phyloP scores from a whole-genome alignment of 92 coral and sea anemone species.

The Siderastrea siderea region DNA sequence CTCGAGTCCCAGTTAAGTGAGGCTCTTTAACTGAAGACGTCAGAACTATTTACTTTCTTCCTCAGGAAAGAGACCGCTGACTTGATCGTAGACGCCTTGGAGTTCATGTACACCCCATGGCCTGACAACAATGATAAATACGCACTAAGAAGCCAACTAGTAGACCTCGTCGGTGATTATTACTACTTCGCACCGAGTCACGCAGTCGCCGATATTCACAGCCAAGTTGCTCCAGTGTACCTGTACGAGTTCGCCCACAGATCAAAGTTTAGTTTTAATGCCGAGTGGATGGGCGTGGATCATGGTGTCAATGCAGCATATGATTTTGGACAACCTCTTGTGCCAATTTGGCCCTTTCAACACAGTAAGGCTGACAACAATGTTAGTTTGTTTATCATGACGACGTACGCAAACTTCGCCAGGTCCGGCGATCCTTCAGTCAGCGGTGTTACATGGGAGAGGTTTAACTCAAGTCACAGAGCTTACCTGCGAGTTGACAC shows the following conservation, averaged over 20 bases:
- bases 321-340: conserved; percentile 10
- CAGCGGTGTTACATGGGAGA: conserved; percentile 67
- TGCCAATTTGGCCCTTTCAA: background rate
- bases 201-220: conserved; percentile 53
- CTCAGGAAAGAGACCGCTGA: conserved; percentile 1
- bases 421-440: conserved; percentile 65
- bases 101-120: conserved; percentile 73
- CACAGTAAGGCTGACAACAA: conserved; percentile 46
- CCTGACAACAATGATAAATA: conserved; percentile 37
- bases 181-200: conserved; percentile 58
- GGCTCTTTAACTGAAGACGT: too few relatives aligned
- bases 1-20: too few relatives aligned
- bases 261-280: background rate
- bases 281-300: conserved; percentile 42
- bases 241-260: conserved; percentile 57
- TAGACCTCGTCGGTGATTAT: conserved; percentile 54
- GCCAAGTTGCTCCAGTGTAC: conserved; percentile 44
- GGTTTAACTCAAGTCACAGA: conserved; percentile 58
- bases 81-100: conserved; percentile 47
- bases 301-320: conserved; percentile 10
- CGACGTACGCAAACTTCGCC: conserved; percentile 61
- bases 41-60: background rate
- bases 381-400: conserved; percentile 52
- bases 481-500: conserved; percentile 68
- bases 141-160: conserved; percentile 49